Evolutionary conservation across 2,797 vertebrate genomes (phyloP).

Genomic region (Microctenopoma lineatum): DNA sequence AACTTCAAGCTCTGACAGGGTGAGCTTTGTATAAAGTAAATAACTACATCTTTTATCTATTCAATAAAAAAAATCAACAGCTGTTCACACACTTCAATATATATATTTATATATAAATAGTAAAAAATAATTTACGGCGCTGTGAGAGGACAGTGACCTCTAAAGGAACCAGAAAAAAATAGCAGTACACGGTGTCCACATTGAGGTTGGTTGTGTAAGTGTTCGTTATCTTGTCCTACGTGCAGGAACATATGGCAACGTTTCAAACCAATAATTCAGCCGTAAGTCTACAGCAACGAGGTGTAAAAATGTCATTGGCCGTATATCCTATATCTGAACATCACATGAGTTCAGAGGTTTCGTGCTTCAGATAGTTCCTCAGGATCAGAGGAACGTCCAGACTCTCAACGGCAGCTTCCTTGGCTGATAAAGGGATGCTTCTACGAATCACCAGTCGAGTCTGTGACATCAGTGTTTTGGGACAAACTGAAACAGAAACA

Average conservation of each 20-base stretch:
- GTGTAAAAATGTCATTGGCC: constrained; percentile 10
- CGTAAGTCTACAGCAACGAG: not conserved
- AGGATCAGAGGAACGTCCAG: constrained; percentile 87
- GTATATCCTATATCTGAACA: not conserved
- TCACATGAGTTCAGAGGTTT: constrained; percentile 55
- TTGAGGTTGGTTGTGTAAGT: not conserved
- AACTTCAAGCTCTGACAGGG: not conserved
- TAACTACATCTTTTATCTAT: not conserved
- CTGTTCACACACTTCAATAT: constrained; percentile 5
- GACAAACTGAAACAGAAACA: constrained; percentile 80
- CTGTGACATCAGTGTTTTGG: constrained; percentile 93
- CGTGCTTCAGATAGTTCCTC: constrained; percentile 88
- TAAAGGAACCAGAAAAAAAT: not conserved
- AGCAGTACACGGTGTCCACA: constrained; percentile 2
- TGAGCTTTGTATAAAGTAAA: not conserved
- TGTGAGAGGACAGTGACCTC: not conserved
- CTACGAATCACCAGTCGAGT: constrained; percentile 85
- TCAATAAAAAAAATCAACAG: constrained; percentile 13
- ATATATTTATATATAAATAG: constrained; percentile 1
- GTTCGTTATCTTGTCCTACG: not conserved
- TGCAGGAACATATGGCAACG: not conserved
- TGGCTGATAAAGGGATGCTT: constrained; percentile 71
- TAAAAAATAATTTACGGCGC: constrained; percentile 13
- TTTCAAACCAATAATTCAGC: constrained; percentile 11
- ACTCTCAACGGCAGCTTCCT: constrained; percentile 67